Conservation (phyloP, 2,888 invertebrate genomes). For the Luperina nickerlii region DNA sequence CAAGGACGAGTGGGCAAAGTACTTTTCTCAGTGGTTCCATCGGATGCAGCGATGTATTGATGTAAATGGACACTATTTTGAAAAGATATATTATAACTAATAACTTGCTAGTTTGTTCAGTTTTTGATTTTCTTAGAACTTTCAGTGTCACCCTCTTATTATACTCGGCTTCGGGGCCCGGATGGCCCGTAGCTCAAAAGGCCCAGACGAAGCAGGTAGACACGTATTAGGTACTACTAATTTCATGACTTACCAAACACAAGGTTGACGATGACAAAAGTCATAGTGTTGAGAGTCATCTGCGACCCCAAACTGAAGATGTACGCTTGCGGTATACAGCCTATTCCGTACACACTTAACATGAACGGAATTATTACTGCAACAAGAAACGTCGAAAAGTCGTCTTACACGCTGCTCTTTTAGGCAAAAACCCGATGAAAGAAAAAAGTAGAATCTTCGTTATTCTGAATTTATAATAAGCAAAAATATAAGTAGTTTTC, state of each 20-base stretch:
- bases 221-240: not conserved
- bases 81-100: too few species aligned
- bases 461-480: not conserved
- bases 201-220: not conserved
- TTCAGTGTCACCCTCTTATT: too few species aligned
- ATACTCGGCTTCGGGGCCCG: not conserved
- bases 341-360: slow-evolving; percentile 79
- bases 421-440: not conserved
- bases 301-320: slow-evolving; percentile 82
- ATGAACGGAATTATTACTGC: slow-evolving; percentile 79
- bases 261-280: slow-evolving; percentile 80
- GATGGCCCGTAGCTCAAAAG: not conserved
- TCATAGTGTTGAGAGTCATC: slow-evolving; percentile 80
- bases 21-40: too few species aligned
- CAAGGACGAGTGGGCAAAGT: too few species aligned
- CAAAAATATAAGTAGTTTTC: not conserved
- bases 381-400: slow-evolving; percentile 50
- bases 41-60: too few species aligned
- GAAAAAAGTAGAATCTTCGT: too few species aligned
- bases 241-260: slow-evolving; percentile 76
- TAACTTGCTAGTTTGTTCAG: too few species aligned
- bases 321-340: slow-evolving; percentile 85
- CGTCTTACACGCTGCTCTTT: not conserved
- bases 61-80: too few species aligned
- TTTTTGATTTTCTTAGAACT: too few species aligned